Evolutionary conservation across 2,888 invertebrate species (phyloP).

Genomic region (Xylota segnis): DNA sequence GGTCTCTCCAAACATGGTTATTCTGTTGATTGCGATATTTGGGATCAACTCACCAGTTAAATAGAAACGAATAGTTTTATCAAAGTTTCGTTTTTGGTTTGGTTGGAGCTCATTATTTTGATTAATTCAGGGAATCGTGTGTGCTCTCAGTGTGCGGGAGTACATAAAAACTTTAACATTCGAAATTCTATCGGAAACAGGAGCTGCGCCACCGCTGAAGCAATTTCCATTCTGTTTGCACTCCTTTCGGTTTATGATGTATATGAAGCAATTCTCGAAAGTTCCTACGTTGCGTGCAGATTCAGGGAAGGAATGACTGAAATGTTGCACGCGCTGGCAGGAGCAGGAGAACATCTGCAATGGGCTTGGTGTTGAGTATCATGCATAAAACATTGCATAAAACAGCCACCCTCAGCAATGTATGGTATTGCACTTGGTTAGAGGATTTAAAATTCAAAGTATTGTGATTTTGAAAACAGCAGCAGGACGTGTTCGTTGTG

Average conservation of each 20-base stretch:
- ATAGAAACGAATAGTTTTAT: neutral
- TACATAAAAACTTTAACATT: neutral
- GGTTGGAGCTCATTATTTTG: neutral
- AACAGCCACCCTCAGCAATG: neutral
- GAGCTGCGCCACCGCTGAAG: neutral
- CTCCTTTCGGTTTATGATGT: slow-evolving; percentile 1
- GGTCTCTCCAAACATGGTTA: neutral
- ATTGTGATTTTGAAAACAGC: neutral
- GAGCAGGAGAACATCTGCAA: neutral
- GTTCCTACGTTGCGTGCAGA: neutral
- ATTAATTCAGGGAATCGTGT: neutral
- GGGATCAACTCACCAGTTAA: slow-evolving; percentile 31
- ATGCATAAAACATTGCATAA: neutral
- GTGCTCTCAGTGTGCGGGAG: no score
- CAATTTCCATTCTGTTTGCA: neutral
- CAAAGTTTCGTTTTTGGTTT: neutral
- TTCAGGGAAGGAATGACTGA: neutral
- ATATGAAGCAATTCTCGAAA: slow-evolving; percentile 1
- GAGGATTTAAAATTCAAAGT: neutral
- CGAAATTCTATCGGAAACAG: neutral
- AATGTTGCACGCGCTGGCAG: neutral
- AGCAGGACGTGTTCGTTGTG: neutral
- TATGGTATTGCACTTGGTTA: neutral
- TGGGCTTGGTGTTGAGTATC: neutral
- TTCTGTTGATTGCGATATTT: neutral